Conservation (phyloP, 2,888 invertebrate genomes). For the Orthosia cruda region DNA sequence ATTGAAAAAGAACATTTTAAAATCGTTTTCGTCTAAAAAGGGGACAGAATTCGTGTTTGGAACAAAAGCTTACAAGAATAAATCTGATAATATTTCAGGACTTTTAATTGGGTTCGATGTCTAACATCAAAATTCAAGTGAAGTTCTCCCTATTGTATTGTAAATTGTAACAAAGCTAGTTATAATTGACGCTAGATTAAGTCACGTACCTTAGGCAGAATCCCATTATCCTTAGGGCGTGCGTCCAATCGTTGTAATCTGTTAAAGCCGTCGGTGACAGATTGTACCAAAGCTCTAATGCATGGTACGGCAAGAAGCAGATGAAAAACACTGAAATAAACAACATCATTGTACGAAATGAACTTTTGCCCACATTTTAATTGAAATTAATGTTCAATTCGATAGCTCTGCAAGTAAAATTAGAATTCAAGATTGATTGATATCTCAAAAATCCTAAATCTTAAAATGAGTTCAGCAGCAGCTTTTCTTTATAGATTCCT, state of each 20-base stretch:
- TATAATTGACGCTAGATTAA: constrained; percentile 9
- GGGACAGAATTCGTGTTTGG: not conserved
- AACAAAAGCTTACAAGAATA: constrained; percentile 4
- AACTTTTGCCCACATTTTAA: too few relatives aligned
- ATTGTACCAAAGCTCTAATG: constrained; percentile 97
- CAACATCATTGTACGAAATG: not conserved
- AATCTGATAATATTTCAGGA: constrained; percentile 6
- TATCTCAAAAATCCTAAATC: too few relatives aligned
- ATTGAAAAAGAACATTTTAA: not conserved
- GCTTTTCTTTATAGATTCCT: not conserved
- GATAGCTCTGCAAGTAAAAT: too few relatives aligned
- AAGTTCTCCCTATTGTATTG: not conserved
- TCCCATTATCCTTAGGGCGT: constrained; percentile 95
- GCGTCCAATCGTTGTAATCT: constrained; percentile 95
- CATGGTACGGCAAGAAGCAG: constrained; percentile 96
- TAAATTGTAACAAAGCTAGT: constrained; percentile 16
- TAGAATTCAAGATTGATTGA: too few relatives aligned
- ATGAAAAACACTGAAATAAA: constrained; percentile 94
- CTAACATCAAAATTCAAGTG: constrained; percentile 8
- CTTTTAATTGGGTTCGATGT: constrained; percentile 5
- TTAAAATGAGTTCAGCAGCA: not conserved
- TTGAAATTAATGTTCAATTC: not conserved
- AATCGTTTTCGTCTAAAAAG: not conserved
- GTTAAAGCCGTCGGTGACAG: constrained; percentile 93
- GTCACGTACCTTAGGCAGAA: constrained; percentile 94